Evolutionary conservation across 2,888 invertebrate genomes (phyloP), one percentile per base, ranked within the genome.

Genomic region (Silvanus unidentatus): DNA sequence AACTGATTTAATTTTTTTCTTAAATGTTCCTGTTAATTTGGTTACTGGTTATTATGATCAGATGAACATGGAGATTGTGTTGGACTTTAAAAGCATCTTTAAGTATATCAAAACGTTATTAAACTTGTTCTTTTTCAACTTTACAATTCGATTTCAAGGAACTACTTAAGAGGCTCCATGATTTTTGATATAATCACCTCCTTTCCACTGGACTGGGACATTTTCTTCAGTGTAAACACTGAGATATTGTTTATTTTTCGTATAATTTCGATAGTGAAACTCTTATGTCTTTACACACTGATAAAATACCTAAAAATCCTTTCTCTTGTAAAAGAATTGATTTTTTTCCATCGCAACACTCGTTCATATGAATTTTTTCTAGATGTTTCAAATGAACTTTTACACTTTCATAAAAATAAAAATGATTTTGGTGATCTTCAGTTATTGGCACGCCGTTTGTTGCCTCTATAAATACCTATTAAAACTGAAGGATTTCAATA

Each of bases 11-110:
- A 49, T 58, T 34, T 49, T 54, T 43, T 29, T 52, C 14, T n/a
- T 55, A 11, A 55, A 58, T 40, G 46, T 64, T 16, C 22, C 58
- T 3, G 37, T 63, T 6, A 55, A 55, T 43, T 54, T 55, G 40
- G 49, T 60, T 11, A 63, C 61, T 14, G 65, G 65, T 10, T 65
- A 61, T 40, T 63, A 63, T 43, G 60, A 62, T 57, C 60, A 2
- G 58, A 56, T 38, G 63, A 65, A 52, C 59, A 61, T 45, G 58
- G 4, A 4, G 4, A 32, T 65, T 14, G 56, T 63, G 5, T 45
- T 65, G 34, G 53, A 58, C 39, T 48, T 48, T 14, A 55, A 45
- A 38, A 47, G 50, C 36, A 62, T 62, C 41, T 41, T 53, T n/a
- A 43, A 41, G 62, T 62, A 52, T 50, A 52, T 43, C 36, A 40